Evolutionary conservation across 2,113 vertebrate species (phyloP).

Genomic region (Rhinolophus sinicus): DNA sequence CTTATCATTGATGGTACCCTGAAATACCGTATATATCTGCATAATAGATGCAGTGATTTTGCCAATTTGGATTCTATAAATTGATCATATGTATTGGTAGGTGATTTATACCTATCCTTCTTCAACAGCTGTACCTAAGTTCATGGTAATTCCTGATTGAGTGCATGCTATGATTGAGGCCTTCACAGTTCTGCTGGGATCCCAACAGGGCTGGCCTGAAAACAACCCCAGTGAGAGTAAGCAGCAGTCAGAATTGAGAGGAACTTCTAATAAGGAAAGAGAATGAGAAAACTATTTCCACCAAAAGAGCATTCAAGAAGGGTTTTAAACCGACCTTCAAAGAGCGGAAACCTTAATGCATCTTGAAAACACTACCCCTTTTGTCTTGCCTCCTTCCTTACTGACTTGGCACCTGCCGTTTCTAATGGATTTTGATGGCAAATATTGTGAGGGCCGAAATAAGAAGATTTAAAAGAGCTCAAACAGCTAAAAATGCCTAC

Average conservation of each 20-base stretch:
- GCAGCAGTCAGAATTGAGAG: neutral
- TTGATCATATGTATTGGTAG: neutral
- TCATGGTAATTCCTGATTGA: slow-evolving; percentile 15
- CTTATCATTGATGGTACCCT: neutral
- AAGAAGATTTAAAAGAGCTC: neutral
- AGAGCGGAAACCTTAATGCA: neutral
- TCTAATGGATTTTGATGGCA: neutral
- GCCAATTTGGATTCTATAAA: neutral
- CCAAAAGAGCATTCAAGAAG: neutral
- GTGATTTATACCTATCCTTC: slow-evolving; percentile 45
- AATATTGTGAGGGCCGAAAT: neutral
- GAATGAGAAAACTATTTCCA: neutral
- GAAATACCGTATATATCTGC: slow-evolving; percentile 76
- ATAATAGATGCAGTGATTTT: slow-evolving; percentile 67
- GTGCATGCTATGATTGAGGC: neutral
- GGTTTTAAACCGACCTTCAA: neutral
- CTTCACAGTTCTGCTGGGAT: neutral
- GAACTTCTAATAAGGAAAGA: neutral
- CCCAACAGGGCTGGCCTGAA: neutral
- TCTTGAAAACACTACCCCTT: neutral
- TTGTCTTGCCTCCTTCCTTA: neutral
- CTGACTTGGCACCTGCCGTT: neutral
- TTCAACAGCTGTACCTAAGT: neutral
- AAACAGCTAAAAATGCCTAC: neutral
- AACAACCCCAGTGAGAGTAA: neutral